phyloP scores from a whole-genome alignment of 2,888 invertebrate species.

The Drosophila lacicola region DNA sequence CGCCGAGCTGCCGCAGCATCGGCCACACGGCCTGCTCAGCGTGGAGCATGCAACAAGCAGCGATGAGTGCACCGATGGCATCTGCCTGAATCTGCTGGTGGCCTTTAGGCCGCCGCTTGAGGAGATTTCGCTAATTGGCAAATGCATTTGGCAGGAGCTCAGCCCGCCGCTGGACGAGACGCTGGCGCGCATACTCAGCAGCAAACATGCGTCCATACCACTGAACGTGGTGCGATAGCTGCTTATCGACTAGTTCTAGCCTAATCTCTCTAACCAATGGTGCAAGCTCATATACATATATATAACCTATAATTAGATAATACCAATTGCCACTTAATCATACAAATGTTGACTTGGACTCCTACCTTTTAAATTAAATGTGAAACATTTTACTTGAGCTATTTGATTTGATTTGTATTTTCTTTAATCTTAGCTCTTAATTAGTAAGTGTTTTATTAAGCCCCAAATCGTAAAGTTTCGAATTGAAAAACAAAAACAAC shows the following conservation, averaged over 20 bases:
- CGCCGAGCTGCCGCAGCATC: conserved; percentile 93
- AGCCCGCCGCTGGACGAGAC: conserved; percentile 89
- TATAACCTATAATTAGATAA: conserved; percentile 19
- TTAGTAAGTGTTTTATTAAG: too few species aligned
- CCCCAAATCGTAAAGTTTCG: too few species aligned
- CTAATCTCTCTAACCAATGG: conserved; percentile 36
- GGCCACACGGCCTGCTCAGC: conserved; percentile 91
- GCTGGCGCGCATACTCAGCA: conserved; percentile 88
- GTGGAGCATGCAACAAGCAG: conserved; percentile 89
- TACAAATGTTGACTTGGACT: conserved; percentile 8
- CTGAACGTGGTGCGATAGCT: conserved; percentile 91
- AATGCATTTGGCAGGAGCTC: conserved; percentile 95
- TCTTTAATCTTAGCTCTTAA: too few species aligned
- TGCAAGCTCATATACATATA: conserved; percentile 49
- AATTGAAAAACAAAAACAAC: background rate
- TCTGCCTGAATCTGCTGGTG: conserved; percentile 92
- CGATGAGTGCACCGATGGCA: conserved; percentile 88
- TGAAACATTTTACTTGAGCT: background rate
- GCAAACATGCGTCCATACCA: conserved; percentile 91
- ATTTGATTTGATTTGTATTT: too few species aligned
- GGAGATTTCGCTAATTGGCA: conserved; percentile 93
- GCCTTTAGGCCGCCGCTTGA: conserved; percentile 94
- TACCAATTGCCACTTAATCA: conserved; percentile 28
- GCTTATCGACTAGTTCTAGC: conserved; percentile 24
- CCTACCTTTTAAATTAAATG: conserved; percentile 2